A percentile compares a stretch with the other conserved stretches of the same genome.
phyloP scores from a whole-genome alignment of 2,888 invertebrate species.

The Hirtodrosophila trivittata region DNA sequence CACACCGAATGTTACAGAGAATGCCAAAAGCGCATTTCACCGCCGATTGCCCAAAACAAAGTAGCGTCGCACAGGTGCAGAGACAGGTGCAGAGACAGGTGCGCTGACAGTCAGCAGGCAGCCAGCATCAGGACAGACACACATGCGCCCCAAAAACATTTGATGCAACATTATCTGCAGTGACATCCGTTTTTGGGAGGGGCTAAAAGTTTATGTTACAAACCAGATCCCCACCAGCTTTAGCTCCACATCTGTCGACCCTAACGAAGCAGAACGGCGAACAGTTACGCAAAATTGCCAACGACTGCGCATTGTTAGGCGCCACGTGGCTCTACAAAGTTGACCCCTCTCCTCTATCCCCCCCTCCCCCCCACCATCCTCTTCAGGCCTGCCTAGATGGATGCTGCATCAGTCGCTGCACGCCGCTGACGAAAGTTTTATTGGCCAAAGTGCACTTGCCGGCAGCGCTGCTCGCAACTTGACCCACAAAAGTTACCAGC shows the following conservation, averaged over 20 bases:
- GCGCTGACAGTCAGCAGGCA: conserved; percentile 5
- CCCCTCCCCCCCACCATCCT: not conserved
- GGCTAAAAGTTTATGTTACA: conserved; percentile 60
- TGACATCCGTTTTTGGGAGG: conserved; percentile 58
- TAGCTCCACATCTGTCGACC: conserved; percentile 25
- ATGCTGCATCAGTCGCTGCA: conserved; percentile 39
- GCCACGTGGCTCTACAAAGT: conserved; percentile 73
- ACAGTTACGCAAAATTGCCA: conserved; percentile 78
- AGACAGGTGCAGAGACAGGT: conserved; percentile 1
- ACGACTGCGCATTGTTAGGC: conserved; percentile 73
- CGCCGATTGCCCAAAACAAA: conserved; percentile 57
- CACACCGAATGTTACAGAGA: not conserved
- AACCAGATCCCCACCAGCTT: conserved; percentile 1
- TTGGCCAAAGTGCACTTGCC: conserved; percentile 64
- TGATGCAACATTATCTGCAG: conserved; percentile 69
- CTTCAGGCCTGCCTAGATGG: not conserved
- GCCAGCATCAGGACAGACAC: conserved; percentile 5
- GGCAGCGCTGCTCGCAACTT: conserved; percentile 53
- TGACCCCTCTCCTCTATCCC: conserved; percentile 10
- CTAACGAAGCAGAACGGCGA: conserved; percentile 72
- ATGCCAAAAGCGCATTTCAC: conserved; percentile 41
- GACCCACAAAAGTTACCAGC: conserved; percentile 60
- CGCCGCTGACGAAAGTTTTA: conserved; percentile 62
- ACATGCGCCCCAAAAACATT: conserved; percentile 46
- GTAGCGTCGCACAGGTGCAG: conserved; percentile 20